Evolutionary conservation across 2,888 invertebrate species (phyloP).

Genomic region (Girardia tigrina): DNA sequence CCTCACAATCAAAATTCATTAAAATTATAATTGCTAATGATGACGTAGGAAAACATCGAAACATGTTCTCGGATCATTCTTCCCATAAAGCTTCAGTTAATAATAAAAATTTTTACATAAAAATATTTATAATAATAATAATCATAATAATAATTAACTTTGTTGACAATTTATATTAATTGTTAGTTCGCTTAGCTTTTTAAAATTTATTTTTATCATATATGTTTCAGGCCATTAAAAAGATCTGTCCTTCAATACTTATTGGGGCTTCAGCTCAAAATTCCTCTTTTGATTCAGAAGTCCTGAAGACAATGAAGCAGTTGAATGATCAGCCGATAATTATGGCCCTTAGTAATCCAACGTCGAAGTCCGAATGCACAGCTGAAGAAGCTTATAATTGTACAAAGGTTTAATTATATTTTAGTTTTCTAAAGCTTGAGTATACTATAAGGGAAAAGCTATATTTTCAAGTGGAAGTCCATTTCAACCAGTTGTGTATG

Average conservation of each 20-base stretch:
- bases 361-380: conserved; percentile 94
- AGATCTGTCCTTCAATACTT: background rate
- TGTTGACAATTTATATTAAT: too few species aligned
- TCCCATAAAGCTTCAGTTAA: too few species aligned
- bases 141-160: too few species aligned
- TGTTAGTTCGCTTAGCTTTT: too few species aligned
- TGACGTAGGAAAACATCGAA: too few species aligned
- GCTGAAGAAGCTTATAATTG: conserved; percentile 82
- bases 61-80: too few species aligned
- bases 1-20: too few species aligned
- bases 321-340: conserved; percentile 75
- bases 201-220: too few species aligned
- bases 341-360: conserved; percentile 95
- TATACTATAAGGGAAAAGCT: conserved; percentile 34
- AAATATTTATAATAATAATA: too few species aligned
- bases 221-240: background rate
- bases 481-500: conserved; percentile 68
- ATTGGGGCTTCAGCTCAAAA: conserved; percentile 75
- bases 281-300: conserved; percentile 77
- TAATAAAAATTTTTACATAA: too few species aligned
- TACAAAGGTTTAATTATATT: conserved; percentile 59
- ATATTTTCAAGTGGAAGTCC: conserved; percentile 74
- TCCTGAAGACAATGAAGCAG: conserved; percentile 70
- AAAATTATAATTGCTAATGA: too few species aligned
- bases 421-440: too few species aligned